Conservation (phyloP, 1,140 invertebrate species). For the Diploscapter pachys region DNA sequence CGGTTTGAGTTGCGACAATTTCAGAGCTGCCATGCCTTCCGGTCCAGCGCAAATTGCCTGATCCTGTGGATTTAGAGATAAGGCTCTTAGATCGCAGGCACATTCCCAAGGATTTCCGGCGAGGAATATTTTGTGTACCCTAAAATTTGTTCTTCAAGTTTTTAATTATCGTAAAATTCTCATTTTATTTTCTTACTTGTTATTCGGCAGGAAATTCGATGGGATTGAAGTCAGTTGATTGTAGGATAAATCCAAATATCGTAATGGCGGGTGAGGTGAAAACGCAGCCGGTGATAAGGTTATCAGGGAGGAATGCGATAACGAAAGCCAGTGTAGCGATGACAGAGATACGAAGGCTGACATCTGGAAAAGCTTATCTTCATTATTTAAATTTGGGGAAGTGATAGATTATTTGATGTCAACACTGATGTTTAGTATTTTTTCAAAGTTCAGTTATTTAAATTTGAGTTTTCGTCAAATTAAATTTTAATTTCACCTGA, state of each 20-base stretch:
- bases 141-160: conserved; percentile 5
- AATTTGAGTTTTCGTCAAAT: neutral
- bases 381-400: neutral
- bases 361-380: conserved; percentile 21
- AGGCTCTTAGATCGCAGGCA: conserved; percentile 7
- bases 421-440: neutral
- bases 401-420: neutral
- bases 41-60: neutral
- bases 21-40: neutral
- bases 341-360: conserved; percentile 24
- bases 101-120: conserved; percentile 15
- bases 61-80: conserved; percentile 4
- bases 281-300: conserved; percentile 21
- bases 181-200: conserved; percentile 3
- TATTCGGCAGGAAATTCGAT: conserved; percentile 16
- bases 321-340: conserved; percentile 24
- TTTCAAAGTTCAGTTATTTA: neutral
- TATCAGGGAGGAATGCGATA: conserved; percentile 18
- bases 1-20: neutral
- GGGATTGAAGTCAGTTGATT: conserved; percentile 17
- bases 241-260: conserved; percentile 16
- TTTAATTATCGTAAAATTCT: conserved; percentile 7
- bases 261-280: conserved; percentile 14
- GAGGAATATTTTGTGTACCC: conserved; percentile 6
- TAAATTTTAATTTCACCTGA: conserved; percentile 6